Evolutionary conservation across 2,113 vertebrate species (phyloP).

Genomic region (Zootoca vivipara): DNA sequence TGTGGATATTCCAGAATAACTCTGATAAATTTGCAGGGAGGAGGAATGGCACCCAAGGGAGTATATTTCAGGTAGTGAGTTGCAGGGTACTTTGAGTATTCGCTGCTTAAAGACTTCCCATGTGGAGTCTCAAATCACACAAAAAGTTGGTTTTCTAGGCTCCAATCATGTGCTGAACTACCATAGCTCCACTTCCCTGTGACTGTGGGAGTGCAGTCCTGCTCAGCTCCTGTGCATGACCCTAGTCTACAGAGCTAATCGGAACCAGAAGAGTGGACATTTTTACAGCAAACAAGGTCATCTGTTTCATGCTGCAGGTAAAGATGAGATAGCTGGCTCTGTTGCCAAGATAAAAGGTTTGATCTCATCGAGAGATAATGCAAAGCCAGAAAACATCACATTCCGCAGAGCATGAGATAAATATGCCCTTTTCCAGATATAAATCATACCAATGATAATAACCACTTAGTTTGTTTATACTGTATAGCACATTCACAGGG

Average conservation of each 20-base stretch:
- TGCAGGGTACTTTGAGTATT: background rate
- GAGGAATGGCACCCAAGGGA: background rate
- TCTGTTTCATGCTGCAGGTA: background rate
- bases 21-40: background rate
- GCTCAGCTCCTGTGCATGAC: background rate
- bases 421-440: background rate
- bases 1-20: no score
- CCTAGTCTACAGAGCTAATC: background rate
- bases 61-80: background rate
- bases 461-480: no score
- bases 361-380: background rate
- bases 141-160: background rate
- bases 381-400: background rate
- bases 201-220: background rate
- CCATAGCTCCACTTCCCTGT: background rate
- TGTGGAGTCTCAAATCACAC: background rate
- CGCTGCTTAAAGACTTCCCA: background rate
- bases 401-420: background rate
- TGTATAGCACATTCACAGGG: background rate
- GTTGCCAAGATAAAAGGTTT: background rate
- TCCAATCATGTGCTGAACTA: background rate
- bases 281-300: background rate
- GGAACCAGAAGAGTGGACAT: background rate
- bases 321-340: background rate
- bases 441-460: background rate